phyloP scores from a whole-genome alignment of 1,140 invertebrate genomes.

The Drosophila pandora region DNA sequence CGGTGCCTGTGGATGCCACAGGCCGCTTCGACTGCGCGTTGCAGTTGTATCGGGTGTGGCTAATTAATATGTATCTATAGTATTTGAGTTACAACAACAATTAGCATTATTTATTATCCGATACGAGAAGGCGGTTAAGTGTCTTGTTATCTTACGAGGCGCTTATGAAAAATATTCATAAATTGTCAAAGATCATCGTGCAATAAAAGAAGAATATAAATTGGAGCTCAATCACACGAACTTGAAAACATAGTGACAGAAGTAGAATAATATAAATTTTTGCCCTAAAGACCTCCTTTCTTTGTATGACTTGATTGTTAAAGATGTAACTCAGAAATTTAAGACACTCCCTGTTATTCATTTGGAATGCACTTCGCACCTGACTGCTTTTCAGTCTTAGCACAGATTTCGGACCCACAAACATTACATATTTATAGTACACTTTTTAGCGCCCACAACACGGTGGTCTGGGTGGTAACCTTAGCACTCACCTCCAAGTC shows the following conservation, averaged over 20 bases:
- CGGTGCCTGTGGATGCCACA: slow-evolving; percentile 41
- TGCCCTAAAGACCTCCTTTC: neutral
- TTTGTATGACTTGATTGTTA: neutral
- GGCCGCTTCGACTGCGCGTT: slow-evolving; percentile 27
- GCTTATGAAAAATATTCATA: slow-evolving; percentile 53
- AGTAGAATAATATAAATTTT: neutral
- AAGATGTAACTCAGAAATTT: neutral
- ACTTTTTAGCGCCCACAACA: slow-evolving; percentile 16
- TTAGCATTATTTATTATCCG: slow-evolving; percentile 71
- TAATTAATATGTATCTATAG: slow-evolving; percentile 79
- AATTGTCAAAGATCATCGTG: slow-evolving; percentile 45
- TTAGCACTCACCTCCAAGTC: slow-evolving; percentile 74
- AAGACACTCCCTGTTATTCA: neutral
- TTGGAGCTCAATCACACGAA: neutral
- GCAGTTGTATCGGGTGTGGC: slow-evolving; percentile 62
- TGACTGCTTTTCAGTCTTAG: slow-evolving; percentile 9
- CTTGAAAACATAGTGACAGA: neutral
- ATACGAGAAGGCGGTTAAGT: slow-evolving; percentile 64
- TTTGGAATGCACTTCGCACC: slow-evolving; percentile 1
- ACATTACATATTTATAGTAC: slow-evolving; percentile 6
- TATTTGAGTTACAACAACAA: slow-evolving; percentile 78
- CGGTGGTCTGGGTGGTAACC: slow-evolving; percentile 40
- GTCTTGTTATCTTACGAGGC: slow-evolving; percentile 39
- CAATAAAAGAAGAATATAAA: slow-evolving; percentile 15
- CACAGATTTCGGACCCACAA: slow-evolving; percentile 25